Evolutionary conservation across 2,888 invertebrate genomes (phyloP), one percentile per base, ranked within the genome.

Genomic region (Melanotus villosus): DNA sequence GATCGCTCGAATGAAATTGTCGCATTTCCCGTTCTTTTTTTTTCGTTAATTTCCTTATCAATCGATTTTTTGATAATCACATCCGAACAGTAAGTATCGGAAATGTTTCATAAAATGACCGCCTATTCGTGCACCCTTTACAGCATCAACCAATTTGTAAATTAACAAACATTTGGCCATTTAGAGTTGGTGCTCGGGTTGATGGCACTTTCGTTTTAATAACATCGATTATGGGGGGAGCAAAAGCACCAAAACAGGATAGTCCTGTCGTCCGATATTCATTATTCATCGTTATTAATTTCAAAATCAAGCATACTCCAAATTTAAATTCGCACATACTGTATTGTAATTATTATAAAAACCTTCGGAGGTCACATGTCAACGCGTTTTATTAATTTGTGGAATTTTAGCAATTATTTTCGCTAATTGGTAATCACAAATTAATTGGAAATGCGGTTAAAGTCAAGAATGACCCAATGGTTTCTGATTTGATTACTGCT

Each of bases 91-190:
- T 23, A 47, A 23, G 18, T 12, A 47, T 21, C 10, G 23, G 12
- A 43, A 23, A 47, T 26, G 47, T 23, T 47, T 47, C 23, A 26
- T 26, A 23, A 14, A 23, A 47, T 47, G n/a, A 47, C 47, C 23
- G 26, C 47, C 10, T 1, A 21, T 10, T 21, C 12, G 26, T 23
- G 19, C 47, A 23, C 10, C 4, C 23, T 47, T 47, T 26, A 47
- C 47, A 23, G 6, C 26, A 47, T 5, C 47, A n/a, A 12, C 26
- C 47, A 47, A 47, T 47, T 47, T 47, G 47, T 47, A 47, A 47
- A 47, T 47, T 47, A 47, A 47, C 47, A 47, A 47, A 47, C 47
- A 47, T 47, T 26, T 47, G 47, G 47, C 47, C 47, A 47, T 47
- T 47, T 47, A 26, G 47, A 10, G 47, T 5, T 26, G 23, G 23